Evolutionary conservation across 2,113 vertebrate genomes (phyloP), one percentile per base, ranked within the genome.

Genomic region (Struthidea cinerea): DNA sequence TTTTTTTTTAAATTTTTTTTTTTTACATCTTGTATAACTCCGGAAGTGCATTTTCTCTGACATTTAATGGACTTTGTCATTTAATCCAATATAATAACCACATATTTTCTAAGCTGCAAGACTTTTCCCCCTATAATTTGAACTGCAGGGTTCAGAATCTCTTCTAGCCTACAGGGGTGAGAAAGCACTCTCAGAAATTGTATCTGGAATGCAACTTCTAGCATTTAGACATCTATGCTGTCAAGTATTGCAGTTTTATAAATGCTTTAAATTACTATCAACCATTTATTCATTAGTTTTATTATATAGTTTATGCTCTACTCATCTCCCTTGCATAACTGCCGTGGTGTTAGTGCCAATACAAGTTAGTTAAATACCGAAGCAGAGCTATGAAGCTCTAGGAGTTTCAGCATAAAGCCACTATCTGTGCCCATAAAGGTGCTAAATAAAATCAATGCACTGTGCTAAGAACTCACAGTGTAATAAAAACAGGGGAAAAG

Each of bases 401-500:
- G n/a, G 32, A 79, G 19, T 41, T 94, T 41, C 87, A 64, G 44
- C 57, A 64, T 46, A 79, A 89, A 67, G 15, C 18, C 37, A 50
- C 67, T 93, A 69, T 70, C 63, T 44, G 9, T 57, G 55, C 21
- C 50, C 35, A 78, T 55, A 59, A 70, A 90, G 68, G 32, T 42
- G 20, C 59, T 95, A 92, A 80, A 94, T 77, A 80, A 90, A 94
- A 95, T 89, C 89, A 89, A 35, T 77, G 42, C 30, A n/a, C 41
- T 87, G 26, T 78, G 37, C 42, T 80, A 76, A 90, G 60, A 89
- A 70, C 23, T 56, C 19, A 12, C 44, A 78, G 16, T 5, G 6
- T 70, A 92, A 92, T 42, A 93, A 95, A 90, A 93, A 10, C 2
- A 22, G 41, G 22, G 9, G 6, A 16, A 82, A 79, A 76, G 10